Evolutionary conservation across 1,140 invertebrate genomes (phyloP).

Genomic region (Anastatus disparis): DNA sequence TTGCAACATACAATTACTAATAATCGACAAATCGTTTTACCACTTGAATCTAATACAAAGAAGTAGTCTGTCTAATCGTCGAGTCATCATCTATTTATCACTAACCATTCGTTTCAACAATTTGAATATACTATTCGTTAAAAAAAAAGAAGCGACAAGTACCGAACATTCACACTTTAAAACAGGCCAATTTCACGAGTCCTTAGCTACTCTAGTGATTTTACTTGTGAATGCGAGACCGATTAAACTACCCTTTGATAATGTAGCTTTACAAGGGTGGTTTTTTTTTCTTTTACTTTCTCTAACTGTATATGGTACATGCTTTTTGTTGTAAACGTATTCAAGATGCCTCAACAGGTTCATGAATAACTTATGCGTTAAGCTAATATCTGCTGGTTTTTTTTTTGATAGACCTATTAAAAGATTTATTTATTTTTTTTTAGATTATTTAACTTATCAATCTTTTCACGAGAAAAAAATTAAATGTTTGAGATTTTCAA

Average conservation of each 20-base stretch:
- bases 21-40: background rate
- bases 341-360: constrained; percentile 66
- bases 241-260: too few species aligned
- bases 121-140: background rate
- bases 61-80: background rate
- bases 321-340: constrained; percentile 62
- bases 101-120: background rate
- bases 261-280: too few species aligned
- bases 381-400: too few species aligned
- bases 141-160: background rate
- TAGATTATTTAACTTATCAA: too few species aligned
- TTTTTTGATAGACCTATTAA: too few species aligned
- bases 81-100: background rate
- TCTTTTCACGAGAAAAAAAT: too few species aligned
- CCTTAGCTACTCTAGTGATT: constrained; percentile 62
- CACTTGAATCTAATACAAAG: background rate
- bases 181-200: constrained; percentile 66
- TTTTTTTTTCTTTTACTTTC: constrained; percentile 35
- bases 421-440: too few species aligned
- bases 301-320: constrained; percentile 21
- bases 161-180: constrained; percentile 22
- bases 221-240: too few species aligned
- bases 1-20: background rate
- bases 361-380: constrained; percentile 65
- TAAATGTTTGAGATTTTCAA: too few species aligned